Base-by-base conservation (phyloP, 1,140 invertebrate genomes). In the Drosophila kikkawai region DNA sequence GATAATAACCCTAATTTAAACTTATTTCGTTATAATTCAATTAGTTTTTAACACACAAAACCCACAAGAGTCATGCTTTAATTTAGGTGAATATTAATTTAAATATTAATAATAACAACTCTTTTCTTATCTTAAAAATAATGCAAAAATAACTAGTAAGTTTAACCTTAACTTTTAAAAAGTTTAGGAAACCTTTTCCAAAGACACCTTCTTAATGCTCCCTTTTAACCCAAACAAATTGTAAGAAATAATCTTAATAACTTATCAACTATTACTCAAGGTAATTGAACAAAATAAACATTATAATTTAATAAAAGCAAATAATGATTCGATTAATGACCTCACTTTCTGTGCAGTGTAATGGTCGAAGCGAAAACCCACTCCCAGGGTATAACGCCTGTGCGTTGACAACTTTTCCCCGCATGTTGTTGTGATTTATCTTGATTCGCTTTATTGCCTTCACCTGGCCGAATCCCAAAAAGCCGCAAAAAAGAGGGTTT, bases 391-490 rank as follows among this genome's bases (percentile, higher is more conserved):
- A 48, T 15, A 55, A 37, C 26, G 41, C 65, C 34, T n/a, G 34
- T 50, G 50, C 66, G 68, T 58, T 70, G 39, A 58, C 66, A 56
- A 58, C 51, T 71, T 48, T 58, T 70, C 51, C 66, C 67, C 53
- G 29, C 66, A 53, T 53, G 47, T 44, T 47, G 50, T 48, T 58
- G 66, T 58, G 67, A 71, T 71, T 71, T 71, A 71, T 71, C 67
- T 71, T 48, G 68, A 56, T 69, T 71, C 50, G 68, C 37, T 69
- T 69, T 71, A 71, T 47, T 71, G 68, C 65, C 68, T 58, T 71
- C 66, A 71, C 50, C 67, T 71, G 69, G 67, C 51, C 44, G 5
- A 73, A 41, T 42, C 44, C 29, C 44, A 71, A 73, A 64, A 67
- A 67, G 12, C 63, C 45, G 6, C 22, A 39, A 11, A 39, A 11